A percentile compares a stretch with the other conserved stretches of the same genome.
phyloP scores from a whole-genome alignment of 2,888 invertebrate species.

The Protophormia terraenovae region DNA sequence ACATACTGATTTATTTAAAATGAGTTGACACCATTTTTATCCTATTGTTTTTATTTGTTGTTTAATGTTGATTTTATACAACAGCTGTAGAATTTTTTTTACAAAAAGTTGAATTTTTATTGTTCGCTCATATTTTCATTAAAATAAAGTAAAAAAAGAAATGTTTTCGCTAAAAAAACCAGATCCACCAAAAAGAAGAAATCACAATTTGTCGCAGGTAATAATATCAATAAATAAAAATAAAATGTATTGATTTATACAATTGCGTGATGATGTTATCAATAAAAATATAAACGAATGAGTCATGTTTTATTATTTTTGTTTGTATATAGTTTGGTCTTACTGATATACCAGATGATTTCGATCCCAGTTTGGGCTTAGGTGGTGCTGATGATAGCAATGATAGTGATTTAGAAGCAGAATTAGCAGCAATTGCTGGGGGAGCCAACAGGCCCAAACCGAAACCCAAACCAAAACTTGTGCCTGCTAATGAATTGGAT shows the following conservation, averaged over 20 bases:
- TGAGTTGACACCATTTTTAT: background rate
- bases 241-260: background rate
- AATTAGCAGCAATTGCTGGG: constrained; percentile 87
- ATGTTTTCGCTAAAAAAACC: constrained; percentile 79
- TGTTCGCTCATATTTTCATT: background rate
- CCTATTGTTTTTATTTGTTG: background rate
- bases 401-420: constrained; percentile 93
- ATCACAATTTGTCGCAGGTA: constrained; percentile 80
- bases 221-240: background rate
- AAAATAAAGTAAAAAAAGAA: background rate
- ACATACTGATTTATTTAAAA: too few species aligned
- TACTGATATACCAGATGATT: constrained; percentile 86
- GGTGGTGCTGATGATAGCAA: constrained; percentile 83
- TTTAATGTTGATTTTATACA: background rate
- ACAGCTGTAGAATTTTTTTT: background rate
- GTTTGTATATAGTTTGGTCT: constrained; percentile 86
- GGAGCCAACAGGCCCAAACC: constrained; percentile 77
- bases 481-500: constrained; percentile 85
- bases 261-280: background rate
- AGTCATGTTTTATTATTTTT: constrained; percentile 70
- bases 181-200: constrained; percentile 76
- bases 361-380: constrained; percentile 83
- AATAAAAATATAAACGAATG: constrained; percentile 61
- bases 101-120: background rate
- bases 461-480: constrained; percentile 78